A percentile compares a stretch with the other conserved stretches of the same genome.
Conservation (phyloP, 1,140 invertebrate genomes). For the Eulimnadia texana region DNA sequence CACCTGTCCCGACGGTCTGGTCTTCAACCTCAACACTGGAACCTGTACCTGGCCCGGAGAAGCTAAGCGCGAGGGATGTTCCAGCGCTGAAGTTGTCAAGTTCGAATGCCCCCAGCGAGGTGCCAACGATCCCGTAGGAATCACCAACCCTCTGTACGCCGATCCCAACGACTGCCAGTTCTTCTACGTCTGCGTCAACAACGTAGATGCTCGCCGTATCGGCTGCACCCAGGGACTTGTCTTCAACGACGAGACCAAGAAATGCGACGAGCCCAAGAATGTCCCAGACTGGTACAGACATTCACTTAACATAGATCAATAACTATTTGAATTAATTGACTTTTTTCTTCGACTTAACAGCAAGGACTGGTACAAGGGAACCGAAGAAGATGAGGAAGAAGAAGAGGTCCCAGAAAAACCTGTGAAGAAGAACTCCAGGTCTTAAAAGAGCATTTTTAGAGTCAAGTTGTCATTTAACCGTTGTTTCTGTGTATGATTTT, state of each 20-base stretch:
- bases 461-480: no score
- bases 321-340: no score
- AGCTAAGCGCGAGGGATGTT: conserved; percentile 49
- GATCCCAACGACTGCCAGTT: conserved; percentile 69
- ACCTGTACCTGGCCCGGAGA: conserved; percentile 71
- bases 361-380: conserved; percentile 15
- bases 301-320: background rate
- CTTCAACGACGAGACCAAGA: conserved; percentile 64
- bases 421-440: background rate
- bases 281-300: conserved; percentile 61
- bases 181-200: conserved; percentile 70
- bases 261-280: conserved; percentile 61
- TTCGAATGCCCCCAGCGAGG: conserved; percentile 61
- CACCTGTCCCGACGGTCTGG: conserved; percentile 63
- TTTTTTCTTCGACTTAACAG: no score
- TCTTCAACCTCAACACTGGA: conserved; percentile 58
- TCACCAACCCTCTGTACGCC: conserved; percentile 59
- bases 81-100: conserved; percentile 48
- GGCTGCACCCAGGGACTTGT: conserved; percentile 58
- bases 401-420: background rate
- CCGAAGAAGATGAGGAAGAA: conserved; percentile 9
- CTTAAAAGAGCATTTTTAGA: background rate
- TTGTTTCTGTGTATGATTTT: no score
- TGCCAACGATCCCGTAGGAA: conserved; percentile 47
- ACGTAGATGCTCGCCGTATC: conserved; percentile 55